Evolutionary conservation across 1,140 invertebrate species (phyloP).

Genomic region (Euglossa dilemma): DNA sequence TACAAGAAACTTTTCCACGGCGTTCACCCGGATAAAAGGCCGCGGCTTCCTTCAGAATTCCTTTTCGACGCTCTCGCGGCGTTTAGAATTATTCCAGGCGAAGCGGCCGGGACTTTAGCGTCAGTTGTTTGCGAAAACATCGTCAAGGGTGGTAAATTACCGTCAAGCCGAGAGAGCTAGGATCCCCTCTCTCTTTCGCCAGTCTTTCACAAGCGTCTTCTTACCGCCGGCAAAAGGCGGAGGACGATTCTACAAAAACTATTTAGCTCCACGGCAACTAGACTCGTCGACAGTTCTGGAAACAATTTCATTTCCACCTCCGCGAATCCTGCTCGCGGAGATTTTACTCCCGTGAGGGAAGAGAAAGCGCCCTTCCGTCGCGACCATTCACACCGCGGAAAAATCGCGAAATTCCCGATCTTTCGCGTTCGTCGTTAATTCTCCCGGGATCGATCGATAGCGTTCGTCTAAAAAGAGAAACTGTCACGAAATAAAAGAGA

Average conservation of each 20-base stretch:
- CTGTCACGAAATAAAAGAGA: too few relatives aligned
- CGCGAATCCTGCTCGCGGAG: background rate
- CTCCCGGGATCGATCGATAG: too few relatives aligned
- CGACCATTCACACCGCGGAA: too few relatives aligned
- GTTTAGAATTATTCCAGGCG: slow-evolving; percentile 27
- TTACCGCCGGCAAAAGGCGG: background rate
- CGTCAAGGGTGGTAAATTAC: slow-evolving; percentile 29
- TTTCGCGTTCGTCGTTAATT: too few relatives aligned
- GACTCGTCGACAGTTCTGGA: background rate
- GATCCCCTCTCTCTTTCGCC: background rate
- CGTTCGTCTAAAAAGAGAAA: too few relatives aligned
- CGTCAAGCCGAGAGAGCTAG: background rate
- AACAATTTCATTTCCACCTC: background rate
- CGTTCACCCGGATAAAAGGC: slow-evolving; percentile 19
- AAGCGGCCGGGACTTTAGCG: slow-evolving; percentile 5
- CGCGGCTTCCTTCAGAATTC: slow-evolving; percentile 18
- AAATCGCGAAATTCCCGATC: too few relatives aligned
- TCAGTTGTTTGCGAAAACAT: slow-evolving; percentile 27
- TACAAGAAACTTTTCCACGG: slow-evolving; percentile 19
- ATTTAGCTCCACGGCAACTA: background rate
- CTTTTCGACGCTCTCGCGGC: slow-evolving; percentile 5
- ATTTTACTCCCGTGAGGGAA: background rate
- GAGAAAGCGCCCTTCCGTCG: too few relatives aligned
- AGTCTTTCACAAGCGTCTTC: slow-evolving; percentile 13
- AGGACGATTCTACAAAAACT: background rate